These are phyloP conservation scores for Drosophila monieri DNA, from an alignment of 2,888 invertebrate species.

Conservation along the genomic window DNA sequence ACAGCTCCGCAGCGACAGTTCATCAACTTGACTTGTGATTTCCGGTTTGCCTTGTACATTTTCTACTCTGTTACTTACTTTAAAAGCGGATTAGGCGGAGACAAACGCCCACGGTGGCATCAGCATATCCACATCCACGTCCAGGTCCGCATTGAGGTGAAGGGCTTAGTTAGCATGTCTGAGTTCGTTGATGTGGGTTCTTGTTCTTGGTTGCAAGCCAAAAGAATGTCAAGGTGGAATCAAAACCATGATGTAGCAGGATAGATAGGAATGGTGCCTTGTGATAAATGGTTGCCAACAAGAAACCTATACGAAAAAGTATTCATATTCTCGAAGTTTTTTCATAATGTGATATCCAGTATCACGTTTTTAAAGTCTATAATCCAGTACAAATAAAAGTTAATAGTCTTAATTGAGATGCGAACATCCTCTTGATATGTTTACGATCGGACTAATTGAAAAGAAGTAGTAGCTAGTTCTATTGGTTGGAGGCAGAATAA, in stretches of 20 bases:
- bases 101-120: slow-evolving; percentile 75
- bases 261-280: slow-evolving; percentile 8
- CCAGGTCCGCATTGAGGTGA: slow-evolving; percentile 19
- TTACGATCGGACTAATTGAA: no score
- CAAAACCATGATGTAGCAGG: slow-evolving; percentile 5
- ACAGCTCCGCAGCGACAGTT: slow-evolving; percentile 61
- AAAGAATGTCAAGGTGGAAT: slow-evolving; percentile 45
- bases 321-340: no score
- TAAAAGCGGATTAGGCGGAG: slow-evolving; percentile 73
- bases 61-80: slow-evolving; percentile 60
- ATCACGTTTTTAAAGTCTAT: no score
- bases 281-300: slow-evolving; percentile 24
- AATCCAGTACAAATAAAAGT: no score
- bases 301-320: background rate
- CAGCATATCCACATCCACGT: slow-evolving; percentile 24
- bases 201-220: slow-evolving; percentile 5
- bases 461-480: no score
- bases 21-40: slow-evolving; percentile 76
- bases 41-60: slow-evolving; percentile 66
- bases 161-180: slow-evolving; percentile 72
- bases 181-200: slow-evolving; percentile 62
- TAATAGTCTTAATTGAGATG: no score
- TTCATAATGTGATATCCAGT: no score
- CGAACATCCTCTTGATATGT: no score
- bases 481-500: no score